A percentile compares a stretch with the other conserved stretches of the same genome.
These are phyloP conservation scores for Cephus pulcher DNA, from an alignment of 2,888 invertebrate genomes.

Conservation along the genomic window DNA sequence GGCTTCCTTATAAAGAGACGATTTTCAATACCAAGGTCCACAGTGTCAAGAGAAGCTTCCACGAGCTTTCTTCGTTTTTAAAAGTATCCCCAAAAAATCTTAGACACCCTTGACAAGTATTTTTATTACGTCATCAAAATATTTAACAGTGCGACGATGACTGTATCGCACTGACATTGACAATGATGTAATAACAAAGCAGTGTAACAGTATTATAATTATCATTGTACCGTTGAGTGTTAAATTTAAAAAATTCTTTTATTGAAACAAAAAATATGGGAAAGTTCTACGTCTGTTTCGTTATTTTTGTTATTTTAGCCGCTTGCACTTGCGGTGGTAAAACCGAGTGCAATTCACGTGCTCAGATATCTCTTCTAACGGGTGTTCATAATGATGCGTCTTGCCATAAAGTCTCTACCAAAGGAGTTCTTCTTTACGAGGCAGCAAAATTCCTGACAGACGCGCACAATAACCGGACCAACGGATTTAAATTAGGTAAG, in stretches of 20 bases:
- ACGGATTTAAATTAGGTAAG: conserved; percentile 58
- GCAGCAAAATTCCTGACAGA: conserved; percentile 53
- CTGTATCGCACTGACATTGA: not conserved
- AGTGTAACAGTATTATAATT: not conserved
- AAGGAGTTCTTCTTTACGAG: conserved; percentile 55
- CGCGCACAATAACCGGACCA: conserved; percentile 53
- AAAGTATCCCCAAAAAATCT: not conserved
- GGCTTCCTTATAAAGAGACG: conserved; percentile 59
- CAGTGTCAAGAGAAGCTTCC: conserved; percentile 35
- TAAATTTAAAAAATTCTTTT: not conserved
- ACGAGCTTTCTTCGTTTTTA: not conserved
- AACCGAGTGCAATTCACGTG: conserved; percentile 47
- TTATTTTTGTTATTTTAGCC: conserved; percentile 41
- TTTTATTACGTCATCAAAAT: not conserved
- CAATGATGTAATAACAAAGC: not conserved
- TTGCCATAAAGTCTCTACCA: conserved; percentile 50
- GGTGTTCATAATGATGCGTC: conserved; percentile 55
- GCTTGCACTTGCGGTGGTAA: conserved; percentile 59
- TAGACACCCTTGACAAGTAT: not conserved
- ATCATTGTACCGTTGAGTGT: not conserved
- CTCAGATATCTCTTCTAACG: conserved; percentile 52
- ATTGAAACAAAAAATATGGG: conserved; percentile 9
- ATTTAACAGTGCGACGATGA: not conserved
- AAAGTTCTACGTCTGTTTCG: conserved; percentile 24
- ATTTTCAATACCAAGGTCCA: conserved; percentile 58